Evolutionary conservation across 2,797 vertebrate genomes (phyloP).

Genomic region (Hylomyscus alleni): DNA sequence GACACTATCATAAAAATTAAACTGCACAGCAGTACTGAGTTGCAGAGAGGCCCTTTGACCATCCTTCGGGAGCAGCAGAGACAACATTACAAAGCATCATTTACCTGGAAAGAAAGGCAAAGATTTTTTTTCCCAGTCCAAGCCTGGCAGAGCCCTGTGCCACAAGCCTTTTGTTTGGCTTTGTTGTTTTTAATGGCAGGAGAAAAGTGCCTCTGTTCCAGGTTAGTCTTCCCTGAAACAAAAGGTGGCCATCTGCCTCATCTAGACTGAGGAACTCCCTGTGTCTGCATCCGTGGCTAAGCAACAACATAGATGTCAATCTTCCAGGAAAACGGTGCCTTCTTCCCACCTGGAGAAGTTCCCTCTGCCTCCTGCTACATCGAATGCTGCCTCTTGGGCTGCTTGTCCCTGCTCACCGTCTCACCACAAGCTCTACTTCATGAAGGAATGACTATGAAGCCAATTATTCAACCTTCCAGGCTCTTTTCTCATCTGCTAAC

Average conservation of each 20-base stretch:
- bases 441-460: not conserved
- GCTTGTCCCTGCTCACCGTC: not conserved
- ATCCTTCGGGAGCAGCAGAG: constrained; percentile 13
- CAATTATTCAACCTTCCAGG: not conserved
- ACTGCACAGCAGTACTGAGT: constrained; percentile 65
- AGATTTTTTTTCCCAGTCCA: not conserved
- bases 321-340: constrained; percentile 31
- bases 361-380: not conserved
- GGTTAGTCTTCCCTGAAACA: constrained; percentile 60
- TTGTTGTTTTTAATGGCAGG: constrained; percentile 22
- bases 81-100: constrained; percentile 75
- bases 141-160: constrained; percentile 68
- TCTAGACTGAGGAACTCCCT: constrained; percentile 54
- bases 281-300: constrained; percentile 70
- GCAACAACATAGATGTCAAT: not conserved
- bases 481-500: not conserved
- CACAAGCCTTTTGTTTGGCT: not conserved
- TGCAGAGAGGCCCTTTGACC: constrained; percentile 8
- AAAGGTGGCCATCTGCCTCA: constrained; percentile 64
- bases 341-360: constrained; percentile 26
- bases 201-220: constrained; percentile 70
- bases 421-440: not conserved
- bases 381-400: not conserved
- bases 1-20: constrained; percentile 61
- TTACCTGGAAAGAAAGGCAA: constrained; percentile 74